These are phyloP conservation scores for Garra rufa DNA, from an alignment of 2,113 vertebrate species.

Conservation along the genomic window DNA sequence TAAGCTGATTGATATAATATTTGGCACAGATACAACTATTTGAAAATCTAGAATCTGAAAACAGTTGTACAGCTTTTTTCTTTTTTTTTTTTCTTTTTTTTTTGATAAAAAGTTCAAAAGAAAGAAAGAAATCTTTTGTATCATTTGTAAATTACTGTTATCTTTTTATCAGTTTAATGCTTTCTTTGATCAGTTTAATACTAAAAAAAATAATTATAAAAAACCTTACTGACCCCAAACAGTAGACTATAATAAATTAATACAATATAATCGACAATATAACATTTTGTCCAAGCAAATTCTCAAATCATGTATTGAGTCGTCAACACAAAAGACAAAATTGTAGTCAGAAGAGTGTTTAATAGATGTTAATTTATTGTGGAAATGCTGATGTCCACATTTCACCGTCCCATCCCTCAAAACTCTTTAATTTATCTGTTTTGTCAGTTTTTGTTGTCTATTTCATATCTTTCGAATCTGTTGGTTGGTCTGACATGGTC, in stretches of 20 bases:
- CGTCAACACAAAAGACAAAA: not conserved
- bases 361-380: not conserved
- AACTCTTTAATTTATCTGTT: not conserved
- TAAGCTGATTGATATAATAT: too few relatives aligned
- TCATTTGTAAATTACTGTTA: not conserved
- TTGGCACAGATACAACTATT: too few relatives aligned
- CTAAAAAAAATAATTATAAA: too few relatives aligned
- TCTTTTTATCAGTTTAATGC: not conserved
- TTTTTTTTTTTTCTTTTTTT: too few relatives aligned
- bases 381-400: not conserved
- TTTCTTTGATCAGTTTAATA: too few relatives aligned
- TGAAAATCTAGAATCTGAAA: too few relatives aligned
- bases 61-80: too few relatives aligned
- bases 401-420: not conserved
- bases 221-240: too few relatives aligned
- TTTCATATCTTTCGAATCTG: not conserved
- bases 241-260: too few relatives aligned
- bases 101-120: too few relatives aligned
- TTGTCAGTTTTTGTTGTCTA: not conserved
- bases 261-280: not conserved
- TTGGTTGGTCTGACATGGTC: slow-evolving; percentile 47
- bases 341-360: not conserved
- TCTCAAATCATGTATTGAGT: not conserved
- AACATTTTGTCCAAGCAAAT: not conserved
- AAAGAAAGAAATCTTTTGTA: too few relatives aligned